Evolutionary conservation across 1,140 invertebrate genomes (phyloP).

Genomic region (Drosophila nigrodunni): DNA sequence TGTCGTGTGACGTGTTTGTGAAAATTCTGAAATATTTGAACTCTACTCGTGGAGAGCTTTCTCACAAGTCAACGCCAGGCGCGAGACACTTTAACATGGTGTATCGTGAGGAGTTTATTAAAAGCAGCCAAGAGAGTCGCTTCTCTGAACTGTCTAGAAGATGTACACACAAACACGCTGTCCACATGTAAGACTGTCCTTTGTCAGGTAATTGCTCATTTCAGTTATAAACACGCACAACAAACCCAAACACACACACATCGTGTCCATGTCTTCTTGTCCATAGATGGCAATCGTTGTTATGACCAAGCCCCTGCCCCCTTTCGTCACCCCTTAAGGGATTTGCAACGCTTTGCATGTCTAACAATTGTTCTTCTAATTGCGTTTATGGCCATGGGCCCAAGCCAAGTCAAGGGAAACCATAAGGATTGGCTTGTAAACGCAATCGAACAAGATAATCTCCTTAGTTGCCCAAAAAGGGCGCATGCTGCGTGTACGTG

Average conservation of each 20-base stretch:
- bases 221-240: constrained; percentile 83
- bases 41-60: constrained; percentile 52
- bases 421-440: constrained; percentile 69
- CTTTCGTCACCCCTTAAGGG: constrained; percentile 35
- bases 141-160: neutral
- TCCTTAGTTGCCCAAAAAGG: constrained; percentile 63
- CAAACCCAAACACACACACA: constrained; percentile 1
- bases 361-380: constrained; percentile 84
- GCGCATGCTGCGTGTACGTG: constrained; percentile 43
- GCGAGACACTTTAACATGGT: constrained; percentile 67
- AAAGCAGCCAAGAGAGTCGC: constrained; percentile 52
- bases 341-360: constrained; percentile 72
- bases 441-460: constrained; percentile 83
- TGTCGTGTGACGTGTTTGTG: constrained; percentile 76
- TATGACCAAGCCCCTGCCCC: constrained; percentile 35
- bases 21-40: constrained; percentile 79
- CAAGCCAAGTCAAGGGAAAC: constrained; percentile 44
- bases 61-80: constrained; percentile 76
- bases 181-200: constrained; percentile 32
- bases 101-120: constrained; percentile 78
- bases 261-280: constrained; percentile 10
- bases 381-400: constrained; percentile 70
- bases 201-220: constrained; percentile 82
- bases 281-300: constrained; percentile 70
- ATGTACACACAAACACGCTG: neutral